Evolutionary conservation across 1,140 invertebrate genomes (phyloP), one percentile per base, ranked within the genome.

Genomic region (Drosophila takahashii): DNA sequence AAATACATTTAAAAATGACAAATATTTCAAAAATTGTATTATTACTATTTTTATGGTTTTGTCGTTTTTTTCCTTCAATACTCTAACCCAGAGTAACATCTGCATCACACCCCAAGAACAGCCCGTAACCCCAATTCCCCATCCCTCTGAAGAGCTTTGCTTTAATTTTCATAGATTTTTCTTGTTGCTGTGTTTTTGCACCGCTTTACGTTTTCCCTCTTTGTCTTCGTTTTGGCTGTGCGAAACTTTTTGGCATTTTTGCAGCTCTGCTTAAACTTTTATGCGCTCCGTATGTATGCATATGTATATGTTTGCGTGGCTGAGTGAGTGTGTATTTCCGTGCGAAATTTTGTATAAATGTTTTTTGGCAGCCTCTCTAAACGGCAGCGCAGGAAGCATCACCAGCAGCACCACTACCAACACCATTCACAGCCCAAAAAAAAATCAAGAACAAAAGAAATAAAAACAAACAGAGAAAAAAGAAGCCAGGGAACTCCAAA

Each of bases 161-260:
- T 85, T 86, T 86, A 86, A 86, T 86, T 86, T 86, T 86, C 81
- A 86, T 86, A 86, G 81, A 86, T 81, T 86, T 86, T 86, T 86
- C 61, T 85, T 75, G 73, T 56, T 58, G 67, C 57, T 64, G 73
- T 13, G 11, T 69, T 59, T 56, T 18, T 54, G 45, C 8, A 39
- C 10, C 27, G 52, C 60, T 52, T 45, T 57, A 16, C 42, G 39
- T 58, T 79, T 62, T 26, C 27, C 64, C 56, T 60, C 53, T 85
- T 77, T 85, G 72, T 85, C 58, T 75, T 75, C 79, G 67, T 18
- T 73, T 84, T 81, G 50, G 74, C 69, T 78, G 70, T 78, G 79
- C 60, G 73, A 85, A 85, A 85, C 81, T 85, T 85, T 85, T 85
- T 85, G 81, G 74, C 81, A 86, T 86, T 86, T 86, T 86, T 86